Base-by-base conservation (phyloP, 2,113 vertebrate genomes). In the Micronycteris hirsuta region DNA sequence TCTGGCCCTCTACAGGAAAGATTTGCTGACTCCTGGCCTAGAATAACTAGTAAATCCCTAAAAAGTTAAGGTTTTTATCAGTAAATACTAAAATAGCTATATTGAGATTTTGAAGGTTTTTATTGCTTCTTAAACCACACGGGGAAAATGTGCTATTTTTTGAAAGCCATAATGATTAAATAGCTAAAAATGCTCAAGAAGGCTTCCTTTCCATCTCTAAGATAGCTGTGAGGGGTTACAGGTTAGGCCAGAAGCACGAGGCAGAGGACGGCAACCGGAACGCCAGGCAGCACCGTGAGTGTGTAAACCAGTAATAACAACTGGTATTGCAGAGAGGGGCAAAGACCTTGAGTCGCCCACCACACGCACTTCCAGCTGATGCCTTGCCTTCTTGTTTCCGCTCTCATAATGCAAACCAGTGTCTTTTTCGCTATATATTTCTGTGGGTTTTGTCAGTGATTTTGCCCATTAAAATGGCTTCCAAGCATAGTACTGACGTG, bases 41-140 rank as follows among this genome's bases (percentile, higher is more conserved):
- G 24, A 83, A 81, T 81, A 92, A 71, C 67, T 88, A 47, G 70
- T 38, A 95, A 56, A 68, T 73, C 49, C 41, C 45, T 68, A 31
- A 77, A 74, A 89, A 89, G 41, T 90, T 82, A 92, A 94, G 49
- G 65, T 95, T 74, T 74, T 95, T 71, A 80, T 89, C 31, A 84
- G 83, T 86, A 82, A 89, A 58, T 91, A 26, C 81, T 52, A 61
- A 31, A 28, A 11, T 56, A 71, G 56, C 65, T n/a, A 49, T 67
- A 36, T 4, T 49, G 43, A 92, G 22, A 67, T 70, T 93, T 92
- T 89, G 54, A 82, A 49, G 2, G 16, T 89, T 94, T 91, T 91
- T 88, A 91, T n/a, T 94, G 45, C 78, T 96, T 86, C 82, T 91
- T 78, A 94, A 89, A 80, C 74, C 63, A 52, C 15, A n/a, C 28